Percentiles rank a stretch among this genome's conserved stretches.
These are phyloP conservation scores for Holacanthus passer DNA, from an alignment of 2,113 vertebrate genomes.

Conservation along the genomic window DNA sequence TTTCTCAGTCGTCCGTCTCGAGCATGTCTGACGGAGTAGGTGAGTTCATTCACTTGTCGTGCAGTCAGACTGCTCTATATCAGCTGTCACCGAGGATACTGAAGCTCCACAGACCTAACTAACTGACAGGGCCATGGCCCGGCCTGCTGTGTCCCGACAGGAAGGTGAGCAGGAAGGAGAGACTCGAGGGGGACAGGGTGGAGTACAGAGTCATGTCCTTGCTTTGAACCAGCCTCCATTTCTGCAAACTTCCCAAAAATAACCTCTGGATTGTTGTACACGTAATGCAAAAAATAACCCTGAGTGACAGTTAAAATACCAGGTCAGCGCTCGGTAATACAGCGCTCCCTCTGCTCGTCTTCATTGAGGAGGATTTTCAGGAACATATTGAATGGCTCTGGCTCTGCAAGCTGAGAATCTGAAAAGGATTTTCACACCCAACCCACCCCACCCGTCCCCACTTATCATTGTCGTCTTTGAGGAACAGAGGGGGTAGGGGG, in stretches of 20 bases:
- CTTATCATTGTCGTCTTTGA: conserved; percentile 65
- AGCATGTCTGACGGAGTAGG: background rate
- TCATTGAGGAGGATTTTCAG: conserved; percentile 48
- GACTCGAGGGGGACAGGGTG: conserved; percentile 7
- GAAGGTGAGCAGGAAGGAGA: conserved; percentile 33
- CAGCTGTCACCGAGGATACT: conserved; percentile 14
- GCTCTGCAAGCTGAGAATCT: conserved; percentile 26
- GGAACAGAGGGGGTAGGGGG: conserved; percentile 18
- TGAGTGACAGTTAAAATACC: conserved; percentile 42
- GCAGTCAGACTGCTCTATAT: background rate
- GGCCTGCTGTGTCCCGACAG: background rate
- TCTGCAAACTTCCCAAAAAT: conserved; percentile 44
- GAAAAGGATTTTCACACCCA: conserved; percentile 56
- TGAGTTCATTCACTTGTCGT: background rate
- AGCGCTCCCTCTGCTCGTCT: conserved; percentile 5
- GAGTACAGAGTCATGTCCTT: conserved; percentile 29
- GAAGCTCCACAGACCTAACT: conserved; percentile 4
- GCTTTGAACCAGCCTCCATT: conserved; percentile 37
- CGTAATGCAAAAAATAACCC: conserved; percentile 19
- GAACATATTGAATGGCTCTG: conserved; percentile 44
- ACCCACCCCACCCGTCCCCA: background rate
- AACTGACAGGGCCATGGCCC: background rate
- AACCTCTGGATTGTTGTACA: conserved; percentile 21
- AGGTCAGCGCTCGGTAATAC: conserved; percentile 10
- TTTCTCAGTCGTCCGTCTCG: background rate